Percentiles rank a stretch among this genome's conserved stretches.
Evolutionary conservation across 2,113 vertebrate species (phyloP).

Genomic region (Haemorhous mexicanus): DNA sequence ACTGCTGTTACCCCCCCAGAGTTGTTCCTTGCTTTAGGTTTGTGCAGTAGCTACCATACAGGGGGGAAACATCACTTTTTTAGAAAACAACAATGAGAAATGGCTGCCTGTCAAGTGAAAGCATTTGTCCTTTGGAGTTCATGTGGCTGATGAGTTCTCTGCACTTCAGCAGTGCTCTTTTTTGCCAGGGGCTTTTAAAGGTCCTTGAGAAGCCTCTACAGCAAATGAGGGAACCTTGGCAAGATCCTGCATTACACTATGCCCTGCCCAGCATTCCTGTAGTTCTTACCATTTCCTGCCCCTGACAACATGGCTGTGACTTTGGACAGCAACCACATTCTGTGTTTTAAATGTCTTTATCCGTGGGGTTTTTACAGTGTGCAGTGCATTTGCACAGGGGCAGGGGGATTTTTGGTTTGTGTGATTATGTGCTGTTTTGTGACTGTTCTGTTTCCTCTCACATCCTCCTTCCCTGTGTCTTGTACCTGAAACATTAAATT

Average conservation of each 20-base stretch:
- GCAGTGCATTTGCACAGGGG: background rate
- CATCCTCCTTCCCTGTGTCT: background rate
- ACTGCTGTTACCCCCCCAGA: background rate
- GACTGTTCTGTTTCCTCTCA: constrained; percentile 24
- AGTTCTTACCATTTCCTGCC: constrained; percentile 46
- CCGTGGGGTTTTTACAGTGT: background rate
- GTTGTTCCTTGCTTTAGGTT: background rate
- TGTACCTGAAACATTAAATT: background rate
- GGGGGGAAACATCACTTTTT: background rate
- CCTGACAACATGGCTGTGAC: background rate
- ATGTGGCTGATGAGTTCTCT: background rate
- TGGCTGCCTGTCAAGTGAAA: background rate
- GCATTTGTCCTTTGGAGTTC: background rate
- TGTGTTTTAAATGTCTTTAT: background rate
- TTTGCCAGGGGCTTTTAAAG: background rate
- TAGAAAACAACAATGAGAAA: background rate
- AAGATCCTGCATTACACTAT: background rate
- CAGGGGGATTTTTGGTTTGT: background rate
- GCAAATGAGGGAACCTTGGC: background rate
- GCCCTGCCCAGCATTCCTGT: constrained; percentile 51
- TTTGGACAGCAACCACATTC: background rate
- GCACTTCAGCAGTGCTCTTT: background rate
- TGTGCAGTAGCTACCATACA: accelerated
- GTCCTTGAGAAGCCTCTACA: background rate
- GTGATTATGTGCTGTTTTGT: background rate